Evolutionary conservation across 2,888 invertebrate genomes (phyloP), one percentile per base, ranked within the genome.

Genomic region (Aspidapion aeneum): DNA sequence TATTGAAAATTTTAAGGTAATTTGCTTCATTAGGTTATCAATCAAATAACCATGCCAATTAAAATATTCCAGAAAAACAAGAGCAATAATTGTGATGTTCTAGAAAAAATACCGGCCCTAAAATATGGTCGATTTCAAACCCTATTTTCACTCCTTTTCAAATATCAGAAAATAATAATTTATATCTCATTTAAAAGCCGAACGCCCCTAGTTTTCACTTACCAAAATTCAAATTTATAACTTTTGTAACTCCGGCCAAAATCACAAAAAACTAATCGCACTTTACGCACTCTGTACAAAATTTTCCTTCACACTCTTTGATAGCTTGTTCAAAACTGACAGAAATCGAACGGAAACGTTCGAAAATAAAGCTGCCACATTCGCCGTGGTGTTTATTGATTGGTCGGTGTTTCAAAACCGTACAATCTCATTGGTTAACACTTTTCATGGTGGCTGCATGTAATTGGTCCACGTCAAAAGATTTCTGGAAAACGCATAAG

Each of bases 381-480:
- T 63, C 68, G 57, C 70, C 89, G 89, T 89, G 89, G 80, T 77
- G 74, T 57, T 73, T 73, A 72, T 9, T 73, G 76, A 86, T 87
- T 87, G 85, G 87, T 74, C 65, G 64, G 69, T 69, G 68, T 68
- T 64, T 65, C 69, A 78, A 79, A 85, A 84, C 75, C 74, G 59
- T 70, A 65, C 9, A 2, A 66, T 63, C 19, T 73, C 68, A 85
- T 86, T 85, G 84, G 85, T 69, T 75, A 75, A 74, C 69, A 72
- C 75, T 35, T 71, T 79, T 72, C 78, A 81, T 85, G 86, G 85
- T 87, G 88, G 84, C 86, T 75, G 55, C 22, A 70, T 71, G 56
- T 72, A 68, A 88, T 89, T 88, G 89, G 89, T 86, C 86, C 88
- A 89, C 88, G 88, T 88, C 57, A 50, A 19, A 52, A 54, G 61